Conservation (phyloP, 2,113 vertebrate species). For the Pygathrix nemaeus region DNA sequence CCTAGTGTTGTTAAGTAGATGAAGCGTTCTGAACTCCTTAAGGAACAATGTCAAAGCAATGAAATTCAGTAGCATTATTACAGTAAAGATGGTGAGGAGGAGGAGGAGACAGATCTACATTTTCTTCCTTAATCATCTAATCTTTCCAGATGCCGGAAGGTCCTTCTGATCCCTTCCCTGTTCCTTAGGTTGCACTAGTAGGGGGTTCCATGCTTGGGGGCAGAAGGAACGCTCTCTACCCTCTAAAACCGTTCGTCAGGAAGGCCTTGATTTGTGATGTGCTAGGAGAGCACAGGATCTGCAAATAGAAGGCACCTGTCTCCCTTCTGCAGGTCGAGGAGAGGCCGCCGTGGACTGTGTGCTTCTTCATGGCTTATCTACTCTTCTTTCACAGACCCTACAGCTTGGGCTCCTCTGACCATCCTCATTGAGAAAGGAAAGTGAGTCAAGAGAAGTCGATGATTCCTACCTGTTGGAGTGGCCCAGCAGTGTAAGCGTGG, state of each 20-base stretch:
- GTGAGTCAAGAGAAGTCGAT: neutral
- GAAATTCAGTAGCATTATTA: slow-evolving; percentile 29
- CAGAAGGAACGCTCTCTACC: neutral
- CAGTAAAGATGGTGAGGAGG: neutral
- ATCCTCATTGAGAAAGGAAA: slow-evolving; percentile 19
- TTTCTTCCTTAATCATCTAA: slow-evolving; percentile 68
- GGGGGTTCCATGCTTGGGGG: neutral
- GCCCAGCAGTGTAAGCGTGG: neutral
- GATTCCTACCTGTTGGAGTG: neutral
- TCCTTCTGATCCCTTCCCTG: neutral
- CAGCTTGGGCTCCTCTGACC: neutral
- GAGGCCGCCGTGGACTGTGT: neutral
- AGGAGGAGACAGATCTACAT: neutral
- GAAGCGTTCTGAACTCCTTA: slow-evolving; percentile 36
- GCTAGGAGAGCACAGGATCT: neutral
- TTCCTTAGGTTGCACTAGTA: neutral
- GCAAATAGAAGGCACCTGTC: neutral
- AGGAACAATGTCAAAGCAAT: neutral
- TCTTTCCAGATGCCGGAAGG: slow-evolving; percentile 36
- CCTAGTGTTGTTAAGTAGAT: neutral
- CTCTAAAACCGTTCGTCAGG: neutral
- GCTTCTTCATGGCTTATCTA: neutral
- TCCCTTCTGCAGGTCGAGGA: neutral
- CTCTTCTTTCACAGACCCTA: neutral
- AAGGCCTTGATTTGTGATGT: neutral